Base-by-base conservation (phyloP, 1,140 invertebrate species). In the Telenomus remus region DNA sequence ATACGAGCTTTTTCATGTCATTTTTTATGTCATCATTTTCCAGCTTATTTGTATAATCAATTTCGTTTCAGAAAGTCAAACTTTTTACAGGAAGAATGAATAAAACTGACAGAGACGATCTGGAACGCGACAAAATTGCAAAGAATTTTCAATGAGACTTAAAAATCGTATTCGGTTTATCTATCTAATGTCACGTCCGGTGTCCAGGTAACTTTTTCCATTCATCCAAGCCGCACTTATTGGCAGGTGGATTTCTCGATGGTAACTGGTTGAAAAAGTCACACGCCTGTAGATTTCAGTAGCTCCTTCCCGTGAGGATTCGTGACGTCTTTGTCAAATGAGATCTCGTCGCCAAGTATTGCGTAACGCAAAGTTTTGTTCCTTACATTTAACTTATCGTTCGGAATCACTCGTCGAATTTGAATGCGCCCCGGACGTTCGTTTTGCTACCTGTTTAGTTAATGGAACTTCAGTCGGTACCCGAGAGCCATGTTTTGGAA, bases 231-330 rank as follows among this genome's bases (percentile, higher is more conserved):
- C 63, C 75, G 49, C 65, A 69, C 65, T 78, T 78, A 78, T 78
- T 69, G 64, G 57, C 69, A 73, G 69, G 69, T 78, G 75, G 65
- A 69, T 78, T 64, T 73, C 60, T 37, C 73, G 44, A 69, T 60
- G 19, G 55, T 56, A 53, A 33, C 12, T 56, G 66, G 47, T 63
- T 66, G 55, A 27, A 78, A 78, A 78, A 78, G 65, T 78, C 76
- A 70, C 76, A 78, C 60, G 64, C 55, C 61, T 39, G 60, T 73
- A 50, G 56, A 66, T 74, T 69, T 73, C 75, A 64, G 55, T 73
- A 60, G 65, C 53, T 66, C 34, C n/a, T 69, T 64, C 60, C 42
- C 44, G 43, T 34, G 16, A 39, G 33, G 60, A 60, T 70, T 72
- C 37, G 54, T 59, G 66, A 64, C 63, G 54, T 72, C 74, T 77